Evolutionary conservation across 2,888 invertebrate genomes (phyloP).

Genomic region (Troides oblongomaculatus): DNA sequence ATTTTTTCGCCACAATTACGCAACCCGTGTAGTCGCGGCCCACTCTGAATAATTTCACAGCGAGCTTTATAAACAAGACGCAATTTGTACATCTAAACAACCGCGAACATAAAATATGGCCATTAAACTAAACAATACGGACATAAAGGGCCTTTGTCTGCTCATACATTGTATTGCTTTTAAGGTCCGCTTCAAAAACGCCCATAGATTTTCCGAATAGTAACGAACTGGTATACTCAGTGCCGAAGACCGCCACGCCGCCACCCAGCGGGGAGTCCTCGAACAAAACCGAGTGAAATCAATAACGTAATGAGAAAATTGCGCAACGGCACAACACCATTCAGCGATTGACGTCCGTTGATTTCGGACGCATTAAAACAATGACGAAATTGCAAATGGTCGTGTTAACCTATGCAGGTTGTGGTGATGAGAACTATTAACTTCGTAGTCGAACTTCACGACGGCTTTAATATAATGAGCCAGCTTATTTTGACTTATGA

Average conservation of each 20-base stretch:
- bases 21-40: constrained; percentile 3
- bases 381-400: constrained; percentile 36
- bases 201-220: constrained; percentile 39
- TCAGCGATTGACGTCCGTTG: constrained; percentile 46
- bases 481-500: constrained; percentile 23
- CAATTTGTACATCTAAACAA: constrained; percentile 39
- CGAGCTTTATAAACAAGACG: constrained; percentile 35
- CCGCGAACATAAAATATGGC: constrained; percentile 44
- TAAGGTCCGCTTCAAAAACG: constrained; percentile 33
- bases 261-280: constrained; percentile 60
- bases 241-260: constrained; percentile 43
- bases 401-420: constrained; percentile 17
- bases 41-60: constrained; percentile 34
- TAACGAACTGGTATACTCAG: constrained; percentile 38
- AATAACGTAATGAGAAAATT: constrained; percentile 76
- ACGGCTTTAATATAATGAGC: constrained; percentile 21
- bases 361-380: constrained; percentile 45
- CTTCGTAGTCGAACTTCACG: constrained; percentile 3
- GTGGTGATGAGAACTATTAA: constrained; percentile 25
- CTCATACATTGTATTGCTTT: constrained; percentile 38
- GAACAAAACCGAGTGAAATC: constrained; percentile 70
- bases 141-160: constrained; percentile 42
- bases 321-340: constrained; percentile 58
- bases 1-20: constrained; percentile 4
- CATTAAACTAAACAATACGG: constrained; percentile 44